Base-by-base conservation (phyloP, 2,888 invertebrate genomes). In the Leucophora obtusa region DNA sequence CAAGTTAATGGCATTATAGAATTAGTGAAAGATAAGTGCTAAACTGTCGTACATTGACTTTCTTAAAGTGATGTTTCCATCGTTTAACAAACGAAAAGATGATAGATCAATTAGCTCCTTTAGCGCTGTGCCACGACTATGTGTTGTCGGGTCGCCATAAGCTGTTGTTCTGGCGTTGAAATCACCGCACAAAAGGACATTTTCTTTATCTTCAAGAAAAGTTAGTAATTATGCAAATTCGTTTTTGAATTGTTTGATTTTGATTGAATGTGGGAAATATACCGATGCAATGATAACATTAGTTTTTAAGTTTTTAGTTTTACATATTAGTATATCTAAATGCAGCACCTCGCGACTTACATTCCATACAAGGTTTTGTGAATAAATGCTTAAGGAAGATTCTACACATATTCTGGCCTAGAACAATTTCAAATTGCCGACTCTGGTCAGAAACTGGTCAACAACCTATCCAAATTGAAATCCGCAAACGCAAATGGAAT, bases 241-340 rank as follows among this genome's bases (percentile, higher is more conserved):
- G 2, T 15, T 14, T 17, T 66, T 66, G 1, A 54, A 17, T 18
- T 18, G 18, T 1, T 17, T 43, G 1, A n/a, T 18, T 60, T 60
- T 43, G 3, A 60, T 15, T 1, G 60, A 60, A 11, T 60, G 60
- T 43, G 54, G 54, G 11, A 66, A 66, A 21, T 54, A 66, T 2
- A 51, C n/a, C n/a, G 66, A 54, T 9, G 21, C 66, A 28, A 66
- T 18, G 3, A 5, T 66, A 18, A 66, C 38, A n/a, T 54, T 54
- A 17, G 14, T 8, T 14, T 35, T 35, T 2, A 66, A 21, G 14
- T 66, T 66, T n/a, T 7, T 8, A n/a, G 66, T 66, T 33, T 53
- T n/a, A 14, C 66, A 53, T 7, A 66, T 66, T n/a, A 66, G 4
- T 11, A 66, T 38, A 24, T 66, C 54, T 9, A 66, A 35, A 1